Conservation (phyloP, 2,113 vertebrate genomes). For the Benitochromis conjunctus region DNA sequence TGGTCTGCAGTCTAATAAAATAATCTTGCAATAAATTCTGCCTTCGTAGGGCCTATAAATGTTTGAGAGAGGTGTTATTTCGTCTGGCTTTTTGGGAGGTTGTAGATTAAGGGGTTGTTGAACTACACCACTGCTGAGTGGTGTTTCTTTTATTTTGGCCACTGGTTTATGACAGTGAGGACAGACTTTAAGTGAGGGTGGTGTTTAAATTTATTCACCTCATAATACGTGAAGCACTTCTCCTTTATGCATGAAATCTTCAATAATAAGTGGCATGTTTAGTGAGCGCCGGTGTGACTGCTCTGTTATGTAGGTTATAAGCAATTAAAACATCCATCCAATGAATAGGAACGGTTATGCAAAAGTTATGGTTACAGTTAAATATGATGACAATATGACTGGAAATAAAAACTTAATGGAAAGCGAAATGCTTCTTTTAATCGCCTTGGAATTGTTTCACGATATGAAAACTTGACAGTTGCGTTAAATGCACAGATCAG, state of each 20-base stretch:
- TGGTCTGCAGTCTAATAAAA: not conserved
- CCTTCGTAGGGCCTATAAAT: not conserved
- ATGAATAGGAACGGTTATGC: not conserved
- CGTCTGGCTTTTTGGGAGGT: not conserved
- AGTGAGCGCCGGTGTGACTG: no score
- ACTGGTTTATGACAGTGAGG: not conserved
- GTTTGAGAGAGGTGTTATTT: not conserved
- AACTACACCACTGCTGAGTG: not conserved
- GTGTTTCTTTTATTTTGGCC: not conserved
- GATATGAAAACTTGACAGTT: not conserved
- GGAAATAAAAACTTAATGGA: not conserved
- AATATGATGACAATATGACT: not conserved
- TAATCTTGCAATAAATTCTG: not conserved
- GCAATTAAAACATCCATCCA: not conserved
- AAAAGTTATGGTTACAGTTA: not conserved
- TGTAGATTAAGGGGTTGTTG: not conserved
- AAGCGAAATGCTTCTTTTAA: not conserved
- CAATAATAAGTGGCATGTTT: not conserved
- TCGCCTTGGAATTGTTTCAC: not conserved
- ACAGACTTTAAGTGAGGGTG: not conserved
- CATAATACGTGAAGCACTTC: not conserved
- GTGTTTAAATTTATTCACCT: not conserved
- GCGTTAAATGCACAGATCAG: not conserved
- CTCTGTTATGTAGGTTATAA: not conserved
- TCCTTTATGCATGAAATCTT: not conserved